phyloP scores from a whole-genome alignment of 2,888 invertebrate species.

The Oscheius sp. region DNA sequence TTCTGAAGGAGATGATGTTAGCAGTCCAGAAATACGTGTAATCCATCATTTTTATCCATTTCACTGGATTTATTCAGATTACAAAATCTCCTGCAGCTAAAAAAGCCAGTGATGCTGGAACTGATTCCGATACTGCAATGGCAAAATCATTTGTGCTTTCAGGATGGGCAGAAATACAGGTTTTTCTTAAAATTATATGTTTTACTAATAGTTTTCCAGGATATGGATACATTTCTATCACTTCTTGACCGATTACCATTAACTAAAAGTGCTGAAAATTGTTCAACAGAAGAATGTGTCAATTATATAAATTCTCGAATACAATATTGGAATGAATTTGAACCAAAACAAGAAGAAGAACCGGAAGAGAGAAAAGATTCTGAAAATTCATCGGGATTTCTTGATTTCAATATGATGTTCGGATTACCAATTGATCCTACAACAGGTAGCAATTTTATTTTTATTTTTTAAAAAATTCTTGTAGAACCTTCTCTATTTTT shows the following conservation, averaged over 20 bases:
- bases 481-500: slow-evolving; percentile 47
- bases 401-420: slow-evolving; percentile 11
- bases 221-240: slow-evolving; percentile 42
- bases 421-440: slow-evolving; percentile 36
- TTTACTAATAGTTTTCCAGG: slow-evolving; percentile 38
- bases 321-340: slow-evolving; percentile 40
- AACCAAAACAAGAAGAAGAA: slow-evolving; percentile 25
- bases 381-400: background rate
- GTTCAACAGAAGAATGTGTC: slow-evolving; percentile 31
- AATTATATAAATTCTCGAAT: slow-evolving; percentile 39
- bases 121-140: slow-evolving; percentile 48
- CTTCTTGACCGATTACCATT: slow-evolving; percentile 36
- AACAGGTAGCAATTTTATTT: background rate
- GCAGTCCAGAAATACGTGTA: slow-evolving; percentile 25
- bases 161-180: slow-evolving; percentile 51
- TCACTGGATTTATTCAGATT: background rate
- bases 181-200: too few species aligned
- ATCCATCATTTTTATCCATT: background rate
- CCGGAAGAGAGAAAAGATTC: slow-evolving; percentile 7
- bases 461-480: background rate
- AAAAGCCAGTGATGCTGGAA: background rate
- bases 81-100: background rate
- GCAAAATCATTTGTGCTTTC: slow-evolving; percentile 50
- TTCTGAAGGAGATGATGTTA: slow-evolving; percentile 45
- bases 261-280: slow-evolving; percentile 21